Conservation (phyloP, 2,888 invertebrate genomes). For the Dyspetes luteomarginatus region DNA sequence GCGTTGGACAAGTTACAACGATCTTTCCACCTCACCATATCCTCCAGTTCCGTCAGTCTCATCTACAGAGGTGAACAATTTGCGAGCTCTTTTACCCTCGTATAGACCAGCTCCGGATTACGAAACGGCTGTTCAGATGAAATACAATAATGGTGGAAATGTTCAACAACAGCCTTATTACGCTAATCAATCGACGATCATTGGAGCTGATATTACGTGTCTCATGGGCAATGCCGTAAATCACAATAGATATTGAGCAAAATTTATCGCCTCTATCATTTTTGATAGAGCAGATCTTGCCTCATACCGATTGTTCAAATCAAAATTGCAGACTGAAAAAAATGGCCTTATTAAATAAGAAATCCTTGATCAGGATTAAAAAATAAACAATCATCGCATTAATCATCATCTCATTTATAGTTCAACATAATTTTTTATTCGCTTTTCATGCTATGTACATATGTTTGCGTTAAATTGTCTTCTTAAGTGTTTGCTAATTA, state of each 20-base stretch:
- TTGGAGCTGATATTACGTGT: conserved; percentile 80
- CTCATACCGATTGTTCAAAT: neutral
- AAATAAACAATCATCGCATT: conserved; percentile 36
- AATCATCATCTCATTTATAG: conserved; percentile 22
- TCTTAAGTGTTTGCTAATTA: neutral
- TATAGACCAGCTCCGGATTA: conserved; percentile 97
- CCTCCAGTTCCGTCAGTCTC: conserved; percentile 80
- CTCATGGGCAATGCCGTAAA: conserved; percentile 79
- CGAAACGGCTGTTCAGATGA: conserved; percentile 95
- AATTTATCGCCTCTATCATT: neutral
- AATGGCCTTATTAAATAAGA: neutral
- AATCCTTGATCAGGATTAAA: neutral
- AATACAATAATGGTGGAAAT: conserved; percentile 85
- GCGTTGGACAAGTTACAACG: conserved; percentile 82
- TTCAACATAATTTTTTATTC: conserved; percentile 11
- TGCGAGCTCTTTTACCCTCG: conserved; percentile 91
- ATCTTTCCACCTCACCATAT: conserved; percentile 80
- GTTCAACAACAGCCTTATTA: conserved; percentile 79
- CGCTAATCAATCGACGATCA: conserved; percentile 81
- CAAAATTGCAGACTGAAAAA: neutral
- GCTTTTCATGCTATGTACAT: conserved; percentile 14
- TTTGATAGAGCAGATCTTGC: neutral
- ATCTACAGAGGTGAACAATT: conserved; percentile 84
- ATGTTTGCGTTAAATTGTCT: conserved; percentile 5
- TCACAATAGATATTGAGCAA: conserved; percentile 77